Base-by-base conservation (phyloP, 2,113 vertebrate species). In the Bufo gargarizans region DNA sequence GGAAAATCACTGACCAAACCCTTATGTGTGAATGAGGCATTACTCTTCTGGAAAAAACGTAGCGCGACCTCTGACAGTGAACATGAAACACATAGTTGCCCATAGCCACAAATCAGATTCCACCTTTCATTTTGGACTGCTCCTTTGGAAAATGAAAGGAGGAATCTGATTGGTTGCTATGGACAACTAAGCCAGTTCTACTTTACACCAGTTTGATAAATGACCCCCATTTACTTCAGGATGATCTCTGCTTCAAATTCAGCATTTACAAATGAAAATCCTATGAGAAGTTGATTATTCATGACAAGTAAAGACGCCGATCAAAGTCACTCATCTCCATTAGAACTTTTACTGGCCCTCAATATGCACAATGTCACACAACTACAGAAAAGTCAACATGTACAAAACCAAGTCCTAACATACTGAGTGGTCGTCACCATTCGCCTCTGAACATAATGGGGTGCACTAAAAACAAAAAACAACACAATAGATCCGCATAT, bases 341-440 rank as follows among this genome's bases (percentile, higher is more conserved):
- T 22, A 65, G 6, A 50, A 22, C 49, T 56, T 79, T 53, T 63
- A 78, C 12, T 86, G 61, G 59, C 53, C 17, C 56, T 77, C 49
- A 86, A 53, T 67, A 78, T 67, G 20, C n/a, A 50, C 59, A 78
- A 16, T 79, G 61, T 55, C 33, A 55, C 80, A 69, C 61, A 79
- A 43, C 69, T 49, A 69, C 20, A 86, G 22, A 50, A 84, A 13
- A 50, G 53, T 67, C 82, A 84, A 56, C 13, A 19, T 4, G 19
- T 84, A 71, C 65, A 84, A 84, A 84, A 69, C 19, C 0, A 49
- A 82, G 17, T 22, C 10, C 59, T 65, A 69, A 22, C 20, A 67
- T 53, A 53, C 47, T 33, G 81, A 16, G 7, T 67, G 65, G 13
- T 53, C 63, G 16, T 16, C 17, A 13, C 14, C 8, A 47, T 22